Evolutionary conservation across 2,113 vertebrate species (phyloP).

Genomic region (Lophotis ruficrista): DNA sequence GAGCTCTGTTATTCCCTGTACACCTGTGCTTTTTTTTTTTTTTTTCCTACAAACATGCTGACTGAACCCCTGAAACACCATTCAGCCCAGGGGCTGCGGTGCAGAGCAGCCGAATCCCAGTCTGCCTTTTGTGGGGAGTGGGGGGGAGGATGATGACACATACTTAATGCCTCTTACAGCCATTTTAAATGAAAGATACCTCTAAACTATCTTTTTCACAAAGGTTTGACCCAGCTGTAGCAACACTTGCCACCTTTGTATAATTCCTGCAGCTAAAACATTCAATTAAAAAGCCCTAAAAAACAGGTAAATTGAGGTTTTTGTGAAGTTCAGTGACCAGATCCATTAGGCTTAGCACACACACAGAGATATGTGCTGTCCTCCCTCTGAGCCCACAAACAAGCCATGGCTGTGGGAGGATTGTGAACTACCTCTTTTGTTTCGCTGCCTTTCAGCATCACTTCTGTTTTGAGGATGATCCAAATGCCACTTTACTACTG

Average conservation of each 20-base stretch:
- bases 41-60: neutral
- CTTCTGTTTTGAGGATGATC: slow-evolving; percentile 6
- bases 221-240: neutral
- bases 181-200: neutral
- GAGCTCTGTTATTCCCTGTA: neutral
- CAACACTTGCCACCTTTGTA: neutral
- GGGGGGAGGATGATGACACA: neutral
- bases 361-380: neutral
- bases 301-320: neutral
- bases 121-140: neutral
- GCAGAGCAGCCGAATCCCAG: neutral
- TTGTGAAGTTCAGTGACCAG: neutral
- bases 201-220: neutral
- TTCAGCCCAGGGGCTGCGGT: neutral
- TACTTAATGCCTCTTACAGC: neutral
- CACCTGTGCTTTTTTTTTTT: neutral
- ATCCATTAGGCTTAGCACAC: neutral
- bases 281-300: neutral
- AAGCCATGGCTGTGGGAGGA: neutral
- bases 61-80: neutral
- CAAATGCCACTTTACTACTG: neutral
- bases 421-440: neutral
- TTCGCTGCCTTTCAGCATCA: neutral
- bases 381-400: neutral
- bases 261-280: neutral